A percentile compares a stretch with the other conserved stretches of the same genome.
Conservation (phyloP, 2,797 vertebrate genomes). For the Melanotaenia pygmaea region DNA sequence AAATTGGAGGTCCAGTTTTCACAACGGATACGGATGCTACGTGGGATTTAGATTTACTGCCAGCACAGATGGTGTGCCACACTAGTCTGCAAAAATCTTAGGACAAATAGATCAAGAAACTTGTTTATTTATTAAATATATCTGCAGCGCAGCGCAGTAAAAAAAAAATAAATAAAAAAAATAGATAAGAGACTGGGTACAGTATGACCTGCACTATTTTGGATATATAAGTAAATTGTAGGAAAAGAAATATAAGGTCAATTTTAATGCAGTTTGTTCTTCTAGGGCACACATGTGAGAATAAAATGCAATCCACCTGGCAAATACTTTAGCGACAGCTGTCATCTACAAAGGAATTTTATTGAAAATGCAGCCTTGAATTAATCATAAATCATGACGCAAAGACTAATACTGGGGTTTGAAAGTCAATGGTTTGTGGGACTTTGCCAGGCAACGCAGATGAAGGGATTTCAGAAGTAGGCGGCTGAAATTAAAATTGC, state of each 20-base stretch:
- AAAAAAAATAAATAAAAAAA: background rate
- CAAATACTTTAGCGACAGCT: slow-evolving; percentile 16
- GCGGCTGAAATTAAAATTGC: slow-evolving; percentile 42
- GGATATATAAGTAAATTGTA: background rate
- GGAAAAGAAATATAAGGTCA: background rate
- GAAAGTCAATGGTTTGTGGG: slow-evolving; percentile 42
- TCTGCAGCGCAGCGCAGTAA: no score
- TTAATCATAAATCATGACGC: slow-evolving; percentile 40
- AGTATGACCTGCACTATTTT: slow-evolving; percentile 11
- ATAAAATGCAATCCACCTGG: background rate
- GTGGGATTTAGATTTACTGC: background rate
- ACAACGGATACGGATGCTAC: background rate
- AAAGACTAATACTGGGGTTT: slow-evolving; percentile 42
- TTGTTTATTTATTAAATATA: background rate
- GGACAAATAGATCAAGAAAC: background rate
- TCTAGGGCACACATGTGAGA: background rate
- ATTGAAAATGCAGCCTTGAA: slow-evolving; percentile 6
- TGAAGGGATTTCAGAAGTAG: slow-evolving; percentile 34
- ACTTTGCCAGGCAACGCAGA: slow-evolving; percentile 39
- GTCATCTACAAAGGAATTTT: slow-evolving; percentile 11
- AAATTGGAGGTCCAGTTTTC: background rate
- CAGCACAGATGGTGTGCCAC: background rate
- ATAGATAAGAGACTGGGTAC: background rate
- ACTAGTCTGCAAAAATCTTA: background rate
- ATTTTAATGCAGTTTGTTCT: background rate